Percentiles rank a stretch among this genome's conserved stretches.
Conservation (phyloP, 1,140 invertebrate genomes). For the Zophobas morio region DNA sequence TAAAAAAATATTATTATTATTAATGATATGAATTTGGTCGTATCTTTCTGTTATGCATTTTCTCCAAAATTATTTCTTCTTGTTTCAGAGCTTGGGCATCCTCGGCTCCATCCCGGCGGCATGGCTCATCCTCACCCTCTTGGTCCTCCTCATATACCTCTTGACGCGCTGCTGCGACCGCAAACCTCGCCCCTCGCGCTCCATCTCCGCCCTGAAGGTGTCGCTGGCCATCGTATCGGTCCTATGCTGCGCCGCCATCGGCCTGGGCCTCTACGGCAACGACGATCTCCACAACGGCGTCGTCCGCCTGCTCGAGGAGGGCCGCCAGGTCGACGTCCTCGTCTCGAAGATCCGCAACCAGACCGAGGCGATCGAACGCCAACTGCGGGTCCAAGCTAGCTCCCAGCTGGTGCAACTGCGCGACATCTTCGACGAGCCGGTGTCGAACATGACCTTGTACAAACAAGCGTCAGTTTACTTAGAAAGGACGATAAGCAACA, state of each 20-base stretch:
- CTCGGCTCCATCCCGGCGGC: conserved; percentile 91
- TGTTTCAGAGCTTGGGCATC: conserved; percentile 89
- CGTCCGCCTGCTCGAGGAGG: conserved; percentile 83
- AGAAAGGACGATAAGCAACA: conserved; percentile 79
- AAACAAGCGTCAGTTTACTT: conserved; percentile 76
- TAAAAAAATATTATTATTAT: no score
- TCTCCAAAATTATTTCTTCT: conserved; percentile 49
- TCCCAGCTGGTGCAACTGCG: conserved; percentile 76
- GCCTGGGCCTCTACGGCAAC: conserved; percentile 90
- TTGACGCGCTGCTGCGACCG: conserved; percentile 95
- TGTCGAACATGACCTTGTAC: conserved; percentile 81
- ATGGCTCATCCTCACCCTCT: conserved; percentile 89
- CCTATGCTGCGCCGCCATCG: conserved; percentile 84
- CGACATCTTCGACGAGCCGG: conserved; percentile 82
- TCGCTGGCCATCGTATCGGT: conserved; percentile 87
- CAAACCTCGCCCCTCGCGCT: conserved; percentile 86
- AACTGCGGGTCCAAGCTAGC: conserved; percentile 60
- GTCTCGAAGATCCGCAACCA: conserved; percentile 84
- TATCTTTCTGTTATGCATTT: no score
- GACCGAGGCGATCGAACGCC: conserved; percentile 65
- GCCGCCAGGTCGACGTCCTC: conserved; percentile 82
- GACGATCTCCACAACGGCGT: conserved; percentile 94
- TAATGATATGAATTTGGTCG: no score
- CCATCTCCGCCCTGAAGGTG: conserved; percentile 88
- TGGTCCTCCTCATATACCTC: conserved; percentile 90